A percentile compares a stretch with the other conserved stretches of the same genome.
Conservation (phyloP, 1,140 invertebrate species). For the Drosophila virilis region DNA sequence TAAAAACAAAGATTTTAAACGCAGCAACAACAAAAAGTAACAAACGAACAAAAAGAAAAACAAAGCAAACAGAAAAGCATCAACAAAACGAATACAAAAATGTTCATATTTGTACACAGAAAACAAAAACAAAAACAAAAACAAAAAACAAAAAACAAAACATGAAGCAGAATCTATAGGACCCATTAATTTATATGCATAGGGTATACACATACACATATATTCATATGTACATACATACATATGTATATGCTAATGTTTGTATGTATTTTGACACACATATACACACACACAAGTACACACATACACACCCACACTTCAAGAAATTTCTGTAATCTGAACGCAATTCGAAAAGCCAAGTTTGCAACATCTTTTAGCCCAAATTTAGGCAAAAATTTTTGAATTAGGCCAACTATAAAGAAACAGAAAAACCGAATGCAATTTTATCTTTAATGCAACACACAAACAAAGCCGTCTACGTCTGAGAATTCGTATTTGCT, state of each 20-base stretch:
- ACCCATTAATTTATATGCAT: slow-evolving; percentile 18
- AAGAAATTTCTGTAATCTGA: slow-evolving; percentile 2
- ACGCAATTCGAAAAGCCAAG: slow-evolving; percentile 10
- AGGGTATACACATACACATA: slow-evolving; percentile 18
- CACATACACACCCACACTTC: slow-evolving; percentile 18
- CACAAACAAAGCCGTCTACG: background rate
- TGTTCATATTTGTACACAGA: slow-evolving; percentile 67
- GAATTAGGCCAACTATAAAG: slow-evolving; percentile 1
- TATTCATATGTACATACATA: slow-evolving; percentile 7
- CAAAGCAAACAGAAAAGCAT: slow-evolving; percentile 43
- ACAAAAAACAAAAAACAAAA: background rate
- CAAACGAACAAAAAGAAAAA: slow-evolving; percentile 29
- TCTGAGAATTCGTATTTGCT: slow-evolving; percentile 9
- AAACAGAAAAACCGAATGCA: background rate
- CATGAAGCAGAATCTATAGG: background rate
- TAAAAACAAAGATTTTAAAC: slow-evolving; percentile 81
- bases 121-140: slow-evolving; percentile 9
- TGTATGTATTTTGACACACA: background rate
- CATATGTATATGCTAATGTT: background rate
- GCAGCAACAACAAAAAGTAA: slow-evolving; percentile 71
- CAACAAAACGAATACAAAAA: slow-evolving; percentile 22
- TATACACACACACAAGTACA: background rate
- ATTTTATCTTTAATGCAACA: slow-evolving; percentile 24
- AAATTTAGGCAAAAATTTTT: slow-evolving; percentile 1
- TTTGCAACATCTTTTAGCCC: slow-evolving; percentile 28